Evolutionary conservation across 2,797 vertebrate species (phyloP).

Genomic region (Takifugu ocellatus): DNA sequence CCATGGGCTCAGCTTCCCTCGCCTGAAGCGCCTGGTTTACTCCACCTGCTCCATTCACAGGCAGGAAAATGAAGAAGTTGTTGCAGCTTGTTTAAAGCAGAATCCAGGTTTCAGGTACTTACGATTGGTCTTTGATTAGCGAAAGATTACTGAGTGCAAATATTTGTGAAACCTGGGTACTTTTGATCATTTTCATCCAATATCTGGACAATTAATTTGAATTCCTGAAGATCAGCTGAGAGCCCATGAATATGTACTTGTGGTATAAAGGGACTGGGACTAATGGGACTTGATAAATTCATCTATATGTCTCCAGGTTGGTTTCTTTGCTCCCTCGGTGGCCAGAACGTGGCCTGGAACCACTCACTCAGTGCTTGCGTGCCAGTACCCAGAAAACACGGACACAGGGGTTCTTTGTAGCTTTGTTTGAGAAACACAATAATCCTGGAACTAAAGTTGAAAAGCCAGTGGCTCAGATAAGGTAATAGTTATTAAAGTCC

Average conservation of each 20-base stretch:
- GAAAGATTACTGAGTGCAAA: no score
- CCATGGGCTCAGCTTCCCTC: conserved; percentile 84
- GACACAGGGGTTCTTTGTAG: conserved; percentile 91
- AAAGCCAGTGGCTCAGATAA: conserved; percentile 17
- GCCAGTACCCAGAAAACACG: conserved; percentile 80
- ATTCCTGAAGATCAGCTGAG: no score
- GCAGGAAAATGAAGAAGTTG: conserved; percentile 91
- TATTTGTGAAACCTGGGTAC: no score
- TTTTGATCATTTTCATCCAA: not conserved
- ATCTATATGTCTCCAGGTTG: conserved; percentile 66
- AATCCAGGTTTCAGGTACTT: conserved; percentile 79
- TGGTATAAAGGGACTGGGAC: no score
- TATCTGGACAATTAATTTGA: not conserved
- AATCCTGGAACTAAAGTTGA: not conserved
- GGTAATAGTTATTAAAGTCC: conserved; percentile 33
- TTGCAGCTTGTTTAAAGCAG: conserved; percentile 76
- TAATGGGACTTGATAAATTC: not conserved
- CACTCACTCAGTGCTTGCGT: conserved; percentile 83
- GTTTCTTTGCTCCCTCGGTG: conserved; percentile 79
- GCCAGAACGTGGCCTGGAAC: conserved; percentile 82
- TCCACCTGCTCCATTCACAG: conserved; percentile 91
- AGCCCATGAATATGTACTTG: no score
- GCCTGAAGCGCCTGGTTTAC: conserved; percentile 81
- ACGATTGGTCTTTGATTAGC: not conserved
- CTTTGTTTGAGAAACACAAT: conserved; percentile 78